A percentile compares a stretch with the other conserved stretches of the same genome.
Conservation (phyloP, 2,888 invertebrate species). For the Mystacides longicornis region DNA sequence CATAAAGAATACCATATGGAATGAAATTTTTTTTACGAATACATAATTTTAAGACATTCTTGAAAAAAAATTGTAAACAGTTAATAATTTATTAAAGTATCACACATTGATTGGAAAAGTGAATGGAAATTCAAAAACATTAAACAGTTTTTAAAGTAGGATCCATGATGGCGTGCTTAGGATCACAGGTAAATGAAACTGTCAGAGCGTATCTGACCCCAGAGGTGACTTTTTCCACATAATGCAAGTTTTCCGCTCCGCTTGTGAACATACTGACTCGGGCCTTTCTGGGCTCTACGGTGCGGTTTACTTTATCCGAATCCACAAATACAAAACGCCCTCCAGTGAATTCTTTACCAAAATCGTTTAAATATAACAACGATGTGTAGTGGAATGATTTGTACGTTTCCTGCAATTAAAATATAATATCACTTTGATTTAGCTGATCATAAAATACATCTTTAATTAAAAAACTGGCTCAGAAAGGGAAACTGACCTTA, state of each 20-base stretch:
- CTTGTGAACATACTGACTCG: slow-evolving; percentile 82
- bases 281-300: slow-evolving; percentile 70
- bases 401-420: slow-evolving; percentile 65
- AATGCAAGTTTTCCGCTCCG: slow-evolving; percentile 77
- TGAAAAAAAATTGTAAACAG: too few species aligned
- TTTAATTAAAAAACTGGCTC: neutral
- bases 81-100: too few species aligned
- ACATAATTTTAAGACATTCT: too few species aligned
- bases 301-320: slow-evolving; percentile 51
- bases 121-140: too few species aligned
- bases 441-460: neutral
- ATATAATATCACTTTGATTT: neutral
- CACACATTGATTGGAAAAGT: too few species aligned
- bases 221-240: slow-evolving; percentile 68
- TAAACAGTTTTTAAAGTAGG: slow-evolving; percentile 31
- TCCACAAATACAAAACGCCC: slow-evolving; percentile 78
- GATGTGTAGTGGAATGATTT: slow-evolving; percentile 83
- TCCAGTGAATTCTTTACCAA: slow-evolving; percentile 68
- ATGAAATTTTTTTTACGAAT: too few species aligned
- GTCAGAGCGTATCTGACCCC: slow-evolving; percentile 77
- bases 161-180: slow-evolving; percentile 57
- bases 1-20: too few species aligned
- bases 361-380: slow-evolving; percentile 71
- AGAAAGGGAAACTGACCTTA: slow-evolving; percentile 51
- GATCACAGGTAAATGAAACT: slow-evolving; percentile 80